Percentiles rank a stretch among this genome's conserved stretches.
phyloP scores from a whole-genome alignment of 2,797 vertebrate genomes.

The Tapera naevia region DNA sequence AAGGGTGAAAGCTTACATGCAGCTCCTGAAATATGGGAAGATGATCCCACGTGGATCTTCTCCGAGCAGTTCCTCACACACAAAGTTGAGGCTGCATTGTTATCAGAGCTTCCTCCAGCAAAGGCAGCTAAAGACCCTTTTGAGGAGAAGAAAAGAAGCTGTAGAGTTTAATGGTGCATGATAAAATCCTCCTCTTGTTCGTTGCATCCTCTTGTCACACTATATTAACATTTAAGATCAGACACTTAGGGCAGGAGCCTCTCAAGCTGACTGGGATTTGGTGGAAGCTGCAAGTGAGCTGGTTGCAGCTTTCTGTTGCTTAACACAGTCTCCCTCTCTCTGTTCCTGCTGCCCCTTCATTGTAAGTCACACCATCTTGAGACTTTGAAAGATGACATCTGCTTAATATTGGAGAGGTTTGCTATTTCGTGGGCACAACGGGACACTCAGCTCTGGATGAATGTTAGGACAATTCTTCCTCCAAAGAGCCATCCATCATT shows the following conservation, averaged over 20 bases:
- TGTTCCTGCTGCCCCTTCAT: not conserved
- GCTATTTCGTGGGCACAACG: not conserved
- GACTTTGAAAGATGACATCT: not conserved
- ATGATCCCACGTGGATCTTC: not conserved
- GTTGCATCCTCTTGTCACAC: not conserved
- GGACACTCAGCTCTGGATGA: not conserved
- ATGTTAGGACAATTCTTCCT: not conserved
- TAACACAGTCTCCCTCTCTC: not conserved
- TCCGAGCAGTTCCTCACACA: not conserved
- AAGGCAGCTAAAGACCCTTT: not conserved
- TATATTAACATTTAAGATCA: not conserved
- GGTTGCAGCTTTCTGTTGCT: not conserved
- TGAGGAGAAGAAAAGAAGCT: not conserved
- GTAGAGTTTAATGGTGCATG: not conserved
- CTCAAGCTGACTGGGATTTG: not conserved
- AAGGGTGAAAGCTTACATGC: not conserved
- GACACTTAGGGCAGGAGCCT: not conserved
- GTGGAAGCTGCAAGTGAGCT: not conserved
- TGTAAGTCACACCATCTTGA: not conserved
- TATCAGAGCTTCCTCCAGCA: not conserved
- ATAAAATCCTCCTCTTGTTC: not conserved
- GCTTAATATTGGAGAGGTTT: not conserved
- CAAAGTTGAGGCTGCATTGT: not conserved
- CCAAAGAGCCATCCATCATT: not conserved
- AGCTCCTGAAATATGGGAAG: not conserved